These are phyloP conservation scores for Suricata suricatta DNA, from an alignment of 2,113 vertebrate species.

Conservation along the genomic window DNA sequence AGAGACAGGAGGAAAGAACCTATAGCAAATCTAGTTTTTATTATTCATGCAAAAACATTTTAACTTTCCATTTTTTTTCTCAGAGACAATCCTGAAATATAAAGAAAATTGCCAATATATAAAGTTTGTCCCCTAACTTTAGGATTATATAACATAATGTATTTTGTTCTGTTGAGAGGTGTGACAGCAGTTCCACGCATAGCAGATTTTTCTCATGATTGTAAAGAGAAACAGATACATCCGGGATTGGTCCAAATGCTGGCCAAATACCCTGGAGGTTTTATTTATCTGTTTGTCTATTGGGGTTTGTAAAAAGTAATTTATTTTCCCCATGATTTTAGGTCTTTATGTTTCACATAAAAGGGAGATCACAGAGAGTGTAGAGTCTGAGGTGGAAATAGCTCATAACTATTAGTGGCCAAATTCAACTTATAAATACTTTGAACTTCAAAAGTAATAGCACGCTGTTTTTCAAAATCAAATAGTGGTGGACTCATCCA, in stretches of 20 bases:
- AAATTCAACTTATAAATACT: background rate
- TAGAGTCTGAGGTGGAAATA: background rate
- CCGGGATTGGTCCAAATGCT: background rate
- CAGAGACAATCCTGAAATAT: background rate
- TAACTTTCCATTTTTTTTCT: background rate
- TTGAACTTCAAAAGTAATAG: background rate
- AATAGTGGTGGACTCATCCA: no score
- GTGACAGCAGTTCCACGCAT: background rate
- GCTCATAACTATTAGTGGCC: background rate
- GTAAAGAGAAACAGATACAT: background rate
- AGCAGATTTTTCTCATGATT: background rate
- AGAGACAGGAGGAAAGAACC: background rate
- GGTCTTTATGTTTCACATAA: background rate
- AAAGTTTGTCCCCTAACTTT: background rate
- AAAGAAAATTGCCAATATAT: background rate
- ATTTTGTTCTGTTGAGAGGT: background rate
- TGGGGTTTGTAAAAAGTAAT: background rate
- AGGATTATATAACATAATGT: background rate
- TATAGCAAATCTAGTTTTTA: background rate
- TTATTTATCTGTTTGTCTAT: background rate
- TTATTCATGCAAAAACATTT: background rate
- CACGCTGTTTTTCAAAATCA: no score
- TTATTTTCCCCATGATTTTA: background rate
- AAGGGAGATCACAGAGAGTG: background rate
- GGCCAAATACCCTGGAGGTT: background rate